Evolutionary conservation across 2,113 vertebrate species (phyloP).

Genomic region (Lepisosteus oculatus): DNA sequence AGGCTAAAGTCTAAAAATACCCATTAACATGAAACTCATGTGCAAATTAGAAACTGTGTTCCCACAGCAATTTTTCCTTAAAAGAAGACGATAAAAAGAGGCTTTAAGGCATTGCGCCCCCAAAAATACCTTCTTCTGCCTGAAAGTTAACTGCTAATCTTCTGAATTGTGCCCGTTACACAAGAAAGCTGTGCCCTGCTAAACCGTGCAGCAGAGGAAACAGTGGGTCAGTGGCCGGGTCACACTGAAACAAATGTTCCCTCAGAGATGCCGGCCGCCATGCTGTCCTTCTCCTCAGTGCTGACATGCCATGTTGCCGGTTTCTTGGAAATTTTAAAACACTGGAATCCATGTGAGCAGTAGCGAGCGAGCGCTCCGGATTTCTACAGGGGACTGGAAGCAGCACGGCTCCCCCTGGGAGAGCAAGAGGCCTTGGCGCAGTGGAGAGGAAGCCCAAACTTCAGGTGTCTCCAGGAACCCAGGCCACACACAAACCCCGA

Average conservation of each 20-base stretch:
- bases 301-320: conserved; percentile 39
- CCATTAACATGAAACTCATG: neutral
- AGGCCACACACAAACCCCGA: no score
- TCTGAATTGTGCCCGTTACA: conserved; percentile 25
- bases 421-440: no score
- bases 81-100: no score
- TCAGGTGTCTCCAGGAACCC: no score
- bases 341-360: neutral
- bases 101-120: neutral
- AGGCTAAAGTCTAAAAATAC: neutral
- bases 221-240: conserved; percentile 75
- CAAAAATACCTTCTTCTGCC: conserved; percentile 18
- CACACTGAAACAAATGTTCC: conserved; percentile 74
- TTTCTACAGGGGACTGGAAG: no score
- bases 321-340: conserved; percentile 41
- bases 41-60: neutral
- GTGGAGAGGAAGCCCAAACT: no score
- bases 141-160: conserved; percentile 27
- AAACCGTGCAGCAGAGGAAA: conserved; percentile 64
- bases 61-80: no score
- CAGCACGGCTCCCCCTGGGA: no score
- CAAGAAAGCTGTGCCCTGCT: conserved; percentile 52
- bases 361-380: neutral
- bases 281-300: conserved; percentile 59
- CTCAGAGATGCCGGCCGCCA: conserved; percentile 68